Evolutionary conservation across 2,888 invertebrate species (phyloP).

Genomic region (Xestobium rufovillosum): DNA sequence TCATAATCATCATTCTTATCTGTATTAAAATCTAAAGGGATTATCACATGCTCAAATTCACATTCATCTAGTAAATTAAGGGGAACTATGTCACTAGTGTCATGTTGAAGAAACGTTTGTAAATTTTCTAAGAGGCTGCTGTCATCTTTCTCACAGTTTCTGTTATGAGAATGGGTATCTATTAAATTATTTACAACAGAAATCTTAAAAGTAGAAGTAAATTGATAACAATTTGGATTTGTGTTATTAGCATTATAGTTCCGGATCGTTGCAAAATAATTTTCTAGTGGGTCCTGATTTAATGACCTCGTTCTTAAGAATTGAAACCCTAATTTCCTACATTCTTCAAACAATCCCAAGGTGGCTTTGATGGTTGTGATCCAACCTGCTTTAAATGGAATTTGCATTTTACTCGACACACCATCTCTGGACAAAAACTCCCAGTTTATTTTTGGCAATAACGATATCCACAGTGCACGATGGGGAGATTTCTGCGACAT

Average conservation of each 20-base stretch:
- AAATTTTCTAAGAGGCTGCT: conserved; percentile 8
- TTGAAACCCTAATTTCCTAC: conserved; percentile 4
- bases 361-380: conserved; percentile 13
- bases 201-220: conserved; percentile 7
- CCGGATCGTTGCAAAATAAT: conserved; percentile 11
- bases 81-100: neutral
- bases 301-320: conserved; percentile 9
- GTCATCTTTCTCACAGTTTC: conserved; percentile 10
- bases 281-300: conserved; percentile 16
- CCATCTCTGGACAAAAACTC: conserved; percentile 9
- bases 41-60: no score
- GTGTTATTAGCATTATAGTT: conserved; percentile 9
- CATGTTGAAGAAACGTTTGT: conserved; percentile 1
- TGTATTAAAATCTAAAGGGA: no score
- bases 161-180: neutral
- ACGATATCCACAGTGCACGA: conserved; percentile 6
- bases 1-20: neutral
- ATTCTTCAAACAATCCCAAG: conserved; percentile 4
- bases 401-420: conserved; percentile 9
- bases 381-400: conserved; percentile 18
- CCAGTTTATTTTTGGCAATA: conserved; percentile 14
- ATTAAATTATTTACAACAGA: conserved; percentile 10
- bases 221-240: conserved; percentile 10
- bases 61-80: no score
- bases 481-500: conserved; percentile 13